Percentiles rank a stretch among this genome's conserved stretches.
Conservation (phyloP, 2,113 vertebrate genomes). For the Lontra canadensis region DNA sequence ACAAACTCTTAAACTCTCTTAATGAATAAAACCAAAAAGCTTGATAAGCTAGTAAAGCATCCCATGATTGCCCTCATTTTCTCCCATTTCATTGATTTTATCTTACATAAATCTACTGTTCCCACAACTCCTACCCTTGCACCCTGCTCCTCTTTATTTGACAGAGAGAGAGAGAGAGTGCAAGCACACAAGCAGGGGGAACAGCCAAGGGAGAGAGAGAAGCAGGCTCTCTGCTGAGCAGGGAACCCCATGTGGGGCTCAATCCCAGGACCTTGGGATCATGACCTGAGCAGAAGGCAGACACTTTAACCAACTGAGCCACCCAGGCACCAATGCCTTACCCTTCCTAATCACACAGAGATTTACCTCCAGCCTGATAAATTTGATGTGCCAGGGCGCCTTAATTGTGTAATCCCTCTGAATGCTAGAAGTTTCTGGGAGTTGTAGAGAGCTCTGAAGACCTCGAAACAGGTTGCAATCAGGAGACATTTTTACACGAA, state of each 20-base stretch:
- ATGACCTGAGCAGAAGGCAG: too few species aligned
- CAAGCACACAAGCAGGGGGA: background rate
- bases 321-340: background rate
- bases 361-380: background rate
- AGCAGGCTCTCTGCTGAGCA: too few species aligned
- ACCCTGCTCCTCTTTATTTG: background rate
- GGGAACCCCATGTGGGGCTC: too few species aligned
- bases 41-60: background rate
- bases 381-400: background rate
- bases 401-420: background rate
- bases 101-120: background rate
- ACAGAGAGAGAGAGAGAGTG: too few species aligned
- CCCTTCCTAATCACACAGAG: background rate
- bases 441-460: background rate
- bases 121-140: background rate
- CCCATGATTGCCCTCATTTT: background rate
- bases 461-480: background rate
- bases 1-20: background rate
- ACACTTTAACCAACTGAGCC: too few species aligned
- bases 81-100: background rate
- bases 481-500: background rate
- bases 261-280: too few species aligned
- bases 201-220: background rate
- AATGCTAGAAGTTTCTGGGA: background rate
- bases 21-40: constrained; percentile 30